Base-by-base conservation (phyloP, 1,140 invertebrate species). In the Zaprionus davidi region DNA sequence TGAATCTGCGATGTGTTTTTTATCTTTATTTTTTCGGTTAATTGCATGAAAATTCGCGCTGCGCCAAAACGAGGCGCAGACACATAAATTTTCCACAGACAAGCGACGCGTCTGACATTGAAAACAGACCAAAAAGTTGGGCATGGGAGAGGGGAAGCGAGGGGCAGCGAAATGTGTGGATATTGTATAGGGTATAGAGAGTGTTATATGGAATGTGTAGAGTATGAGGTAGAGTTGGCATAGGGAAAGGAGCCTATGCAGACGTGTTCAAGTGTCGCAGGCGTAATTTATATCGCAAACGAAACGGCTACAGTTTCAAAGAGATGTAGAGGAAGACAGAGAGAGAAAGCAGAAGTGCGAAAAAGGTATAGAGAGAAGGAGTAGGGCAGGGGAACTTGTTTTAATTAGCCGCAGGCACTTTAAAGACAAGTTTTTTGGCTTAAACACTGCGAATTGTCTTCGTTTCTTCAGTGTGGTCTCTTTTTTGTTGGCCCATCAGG, bases 1-100 rank as follows among this genome's bases (percentile, higher is more conserved):
- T 72, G 12, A 11, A 20, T n/a, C 5, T 13, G 17, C 31, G 31
- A 34, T 34, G 31, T 22, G 1, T 36, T 34, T 55, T 24, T 20
- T 17, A 12, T 15, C 11, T 22, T 2, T 57, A 17, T 20, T 69
- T 49, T 26, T 72, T 66, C 62, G 67, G 28, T 53, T 6, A 64
- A 57, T 34, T 55, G 26, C 56, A 66, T 41, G 26, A 71, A 59
- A 58, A 58, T 57, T 63, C 41, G 20, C 72, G 58, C 49, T 76
- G 63, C 59, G 76, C 34, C 70, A 57, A 81, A 81, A 71, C 84
- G 78, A 78, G 81, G 68, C 62, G 82, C 84, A 87, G 85, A 87
- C 84, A 87, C 81, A 87, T 87, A 87, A 87, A 87, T 87, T 90
- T 73, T 13, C 55, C 34, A 79, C 84, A 87, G 84, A 84, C 84